These are phyloP conservation scores for Intellagama lesueurii DNA, from an alignment of 2,797 vertebrate genomes.

Conservation along the genomic window DNA sequence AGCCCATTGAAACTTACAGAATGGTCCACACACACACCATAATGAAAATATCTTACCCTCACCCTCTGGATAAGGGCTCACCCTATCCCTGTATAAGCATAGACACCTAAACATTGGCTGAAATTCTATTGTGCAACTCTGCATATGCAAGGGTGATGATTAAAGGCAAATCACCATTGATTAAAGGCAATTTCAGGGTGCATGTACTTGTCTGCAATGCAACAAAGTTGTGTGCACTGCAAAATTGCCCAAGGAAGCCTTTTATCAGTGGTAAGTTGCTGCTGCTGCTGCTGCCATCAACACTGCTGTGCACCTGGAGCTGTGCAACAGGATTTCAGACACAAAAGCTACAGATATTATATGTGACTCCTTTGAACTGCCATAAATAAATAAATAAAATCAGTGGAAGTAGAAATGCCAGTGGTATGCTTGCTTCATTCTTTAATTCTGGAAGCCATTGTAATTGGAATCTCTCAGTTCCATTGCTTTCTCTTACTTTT, in stretches of 20 bases:
- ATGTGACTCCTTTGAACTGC: not conserved
- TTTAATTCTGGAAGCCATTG: not conserved
- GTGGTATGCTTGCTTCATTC: not conserved
- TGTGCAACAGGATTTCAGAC: not conserved
- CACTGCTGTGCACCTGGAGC: too few species aligned
- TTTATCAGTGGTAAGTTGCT: too few species aligned
- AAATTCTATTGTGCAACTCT: too few species aligned
- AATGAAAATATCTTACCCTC: not conserved
- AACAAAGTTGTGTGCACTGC: too few species aligned
- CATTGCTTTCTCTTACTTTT: constrained; percentile 31
- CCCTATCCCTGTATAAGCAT: not conserved
- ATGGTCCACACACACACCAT: not conserved
- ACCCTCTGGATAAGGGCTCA: not conserved
- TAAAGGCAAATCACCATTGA: too few species aligned
- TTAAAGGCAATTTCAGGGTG: too few species aligned
- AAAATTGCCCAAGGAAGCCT: too few species aligned
- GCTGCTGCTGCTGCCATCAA: too few species aligned
- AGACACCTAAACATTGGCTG: not conserved
- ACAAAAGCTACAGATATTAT: not conserved
- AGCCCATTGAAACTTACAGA: not conserved
- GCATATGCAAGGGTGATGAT: too few species aligned
- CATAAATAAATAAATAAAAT: constrained; percentile 37
- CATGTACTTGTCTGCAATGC: too few species aligned
- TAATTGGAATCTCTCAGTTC: not conserved
- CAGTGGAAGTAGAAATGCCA: not conserved